Base-by-base conservation (phyloP, 2,888 invertebrate genomes). In the Apeira syringaria region DNA sequence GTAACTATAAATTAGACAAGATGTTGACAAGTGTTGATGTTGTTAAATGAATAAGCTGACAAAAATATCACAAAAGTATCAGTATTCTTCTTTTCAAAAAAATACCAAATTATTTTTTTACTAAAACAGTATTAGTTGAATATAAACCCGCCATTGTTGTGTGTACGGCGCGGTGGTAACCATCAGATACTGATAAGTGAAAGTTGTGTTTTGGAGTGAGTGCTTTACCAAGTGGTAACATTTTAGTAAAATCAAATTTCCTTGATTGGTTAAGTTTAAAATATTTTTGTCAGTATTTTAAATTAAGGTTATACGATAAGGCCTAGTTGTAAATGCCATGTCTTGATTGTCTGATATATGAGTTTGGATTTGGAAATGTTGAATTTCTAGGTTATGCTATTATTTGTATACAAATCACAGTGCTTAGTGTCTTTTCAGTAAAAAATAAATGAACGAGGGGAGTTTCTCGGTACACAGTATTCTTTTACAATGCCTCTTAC, bases 231-330 rank as follows among this genome's bases (percentile, higher is more conserved):
- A 15, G 15, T 15, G 15, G 15, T 3, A 4, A 3, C 15, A 3
- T 15, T 4, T 15, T 15, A 4, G 15, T 32, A 2, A 11, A 33
- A 8, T 24, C 8, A 12, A 24, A 17, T 9, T 13, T 10, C 6
- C 6, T 13, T 39, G 35, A 52, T 55, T 56, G 53, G 38, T 36
- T 49, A 18, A 2, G 29, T 42, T 50, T 50, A 50, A 60, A 51
- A 49, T 61, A 56, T 28, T 53, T 53, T 40, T 56, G 42, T 55
- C 61, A 61, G 51, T 62, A 39, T 37, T 40, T 53, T 34, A 52
- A 47, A 36, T 9, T 33, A 44, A 41, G 40, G 10, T 7, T 25
- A 24, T 22, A 31, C 26, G 25, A 7, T 48, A 47, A 42, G 43
- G 0, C 1, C 4, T 46, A 45, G 47, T 50, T 49, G n/a, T 13